A percentile compares a stretch with the other conserved stretches of the same genome.
These are phyloP conservation scores for Spea bombifrons DNA, from an alignment of 2,113 vertebrate species.

Conservation along the genomic window DNA sequence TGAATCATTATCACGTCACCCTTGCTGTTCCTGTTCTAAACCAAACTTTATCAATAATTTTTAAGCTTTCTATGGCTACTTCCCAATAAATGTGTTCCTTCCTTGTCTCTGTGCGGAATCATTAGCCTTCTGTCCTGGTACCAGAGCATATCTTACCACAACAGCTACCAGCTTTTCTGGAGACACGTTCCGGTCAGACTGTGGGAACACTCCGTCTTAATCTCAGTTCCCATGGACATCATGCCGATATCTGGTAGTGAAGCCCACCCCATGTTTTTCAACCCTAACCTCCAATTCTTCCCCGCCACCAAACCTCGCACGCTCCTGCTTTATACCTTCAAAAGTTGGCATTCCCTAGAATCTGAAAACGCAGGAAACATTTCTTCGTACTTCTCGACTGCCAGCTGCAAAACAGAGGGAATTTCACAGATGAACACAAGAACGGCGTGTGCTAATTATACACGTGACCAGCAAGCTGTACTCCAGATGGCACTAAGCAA, in stretches of 20 bases:
- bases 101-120: too few relatives aligned
- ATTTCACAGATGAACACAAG: neutral
- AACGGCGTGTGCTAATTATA: neutral
- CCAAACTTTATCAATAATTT: too few relatives aligned
- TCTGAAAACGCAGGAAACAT: slow-evolving; percentile 98
- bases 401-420: slow-evolving; percentile 71
- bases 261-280: neutral
- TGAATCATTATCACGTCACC: too few relatives aligned
- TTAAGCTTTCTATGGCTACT: too few relatives aligned
- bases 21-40: too few relatives aligned
- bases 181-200: too few relatives aligned
- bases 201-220: neutral
- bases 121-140: too few relatives aligned
- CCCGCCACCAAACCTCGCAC: neutral
- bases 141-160: too few relatives aligned
- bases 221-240: neutral
- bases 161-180: too few relatives aligned
- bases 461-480: too few relatives aligned
- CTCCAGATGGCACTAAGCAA: too few relatives aligned
- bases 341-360: slow-evolving; percentile 93
- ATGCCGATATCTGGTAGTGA: neutral
- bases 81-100: too few relatives aligned
- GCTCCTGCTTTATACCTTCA: slow-evolving; percentile 78
- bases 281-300: neutral
- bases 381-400: slow-evolving; percentile 94